These are phyloP conservation scores for Lynx canadensis DNA, from an alignment of 2,113 vertebrate species.

Conservation along the genomic window DNA sequence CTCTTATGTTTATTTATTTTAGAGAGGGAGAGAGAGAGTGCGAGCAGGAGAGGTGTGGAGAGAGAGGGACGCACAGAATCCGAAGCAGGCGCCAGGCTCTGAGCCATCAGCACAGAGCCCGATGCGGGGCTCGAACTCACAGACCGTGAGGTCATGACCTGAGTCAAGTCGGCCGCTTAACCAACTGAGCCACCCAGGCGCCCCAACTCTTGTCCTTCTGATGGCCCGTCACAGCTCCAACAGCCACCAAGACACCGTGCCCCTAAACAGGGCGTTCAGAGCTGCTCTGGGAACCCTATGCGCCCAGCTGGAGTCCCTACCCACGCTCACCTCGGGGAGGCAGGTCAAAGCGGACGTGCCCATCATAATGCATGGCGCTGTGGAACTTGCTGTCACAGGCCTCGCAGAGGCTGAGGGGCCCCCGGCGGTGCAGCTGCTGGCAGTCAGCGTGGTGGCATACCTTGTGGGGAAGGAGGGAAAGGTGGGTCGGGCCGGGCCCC, in stretches of 20 bases:
- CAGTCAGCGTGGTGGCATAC: conserved; percentile 95
- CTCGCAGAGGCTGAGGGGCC: conserved; percentile 93
- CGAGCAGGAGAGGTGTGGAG: too few relatives aligned
- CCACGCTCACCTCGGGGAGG: conserved; percentile 89
- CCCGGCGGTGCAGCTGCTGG: conserved; percentile 89
- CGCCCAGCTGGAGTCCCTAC: fast-evolving
- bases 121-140: fast-evolving
- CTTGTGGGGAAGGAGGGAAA: conserved; percentile 71
- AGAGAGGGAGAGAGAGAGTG: too few relatives aligned
- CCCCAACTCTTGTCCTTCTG: neutral
- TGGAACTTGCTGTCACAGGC: conserved; percentile 92
- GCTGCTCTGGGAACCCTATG: fast-evolving
- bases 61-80: too few relatives aligned
- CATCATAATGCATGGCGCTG: conserved; percentile 92
- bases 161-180: too few relatives aligned
- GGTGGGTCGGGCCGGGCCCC: neutral
- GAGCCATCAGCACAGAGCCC: too few relatives aligned
- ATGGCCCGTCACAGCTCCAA: neutral
- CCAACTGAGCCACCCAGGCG: too few relatives aligned
- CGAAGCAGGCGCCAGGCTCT: too few relatives aligned
- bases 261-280: neutral
- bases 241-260: neutral
- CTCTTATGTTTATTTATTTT: too few relatives aligned
- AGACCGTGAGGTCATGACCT: too few relatives aligned
- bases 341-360: conserved; percentile 93